phyloP scores from a whole-genome alignment of 2,888 invertebrate genomes.

The Ichneumoninae sp. region DNA sequence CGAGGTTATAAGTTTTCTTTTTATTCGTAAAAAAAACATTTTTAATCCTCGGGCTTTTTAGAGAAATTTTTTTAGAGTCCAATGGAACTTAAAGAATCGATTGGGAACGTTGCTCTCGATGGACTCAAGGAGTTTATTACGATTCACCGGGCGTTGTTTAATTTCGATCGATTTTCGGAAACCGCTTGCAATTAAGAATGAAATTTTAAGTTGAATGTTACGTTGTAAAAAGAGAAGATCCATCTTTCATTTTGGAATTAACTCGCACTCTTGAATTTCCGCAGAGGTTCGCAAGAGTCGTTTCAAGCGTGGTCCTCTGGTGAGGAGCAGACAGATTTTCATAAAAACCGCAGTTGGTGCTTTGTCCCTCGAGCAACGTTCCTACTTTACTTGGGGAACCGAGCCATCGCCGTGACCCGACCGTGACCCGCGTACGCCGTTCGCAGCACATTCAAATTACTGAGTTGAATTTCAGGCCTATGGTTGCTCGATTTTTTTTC shows the following conservation, averaged over 20 bases:
- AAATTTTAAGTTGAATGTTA: neutral
- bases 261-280: neutral
- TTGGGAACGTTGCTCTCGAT: conserved; percentile 29
- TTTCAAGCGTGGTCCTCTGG: neutral
- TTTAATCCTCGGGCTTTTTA: conserved; percentile 2
- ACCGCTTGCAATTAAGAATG: neutral
- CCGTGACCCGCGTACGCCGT: conserved; percentile 31
- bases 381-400: conserved; percentile 7
- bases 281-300: neutral
- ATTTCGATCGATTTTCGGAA: neutral
- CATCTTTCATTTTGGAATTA: neutral
- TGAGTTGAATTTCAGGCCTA: conserved; percentile 8
- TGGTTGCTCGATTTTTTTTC: neutral
- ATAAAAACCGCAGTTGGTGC: conserved; percentile 10
- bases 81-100: neutral
- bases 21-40: conserved; percentile 5
- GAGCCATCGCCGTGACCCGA: neutral
- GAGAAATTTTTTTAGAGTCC: conserved; percentile 7
- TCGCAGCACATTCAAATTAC: conserved; percentile 25
- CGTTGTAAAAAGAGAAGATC: neutral
- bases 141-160: neutral
- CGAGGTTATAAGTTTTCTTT: conserved; percentile 34
- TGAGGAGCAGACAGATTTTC: neutral
- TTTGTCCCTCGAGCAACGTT: conserved; percentile 59
- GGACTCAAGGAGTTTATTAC: neutral